A percentile compares a stretch with the other conserved stretches of the same genome.
Evolutionary conservation across 2,797 vertebrate species (phyloP).

Genomic region (Chaetodon trifasciatus): DNA sequence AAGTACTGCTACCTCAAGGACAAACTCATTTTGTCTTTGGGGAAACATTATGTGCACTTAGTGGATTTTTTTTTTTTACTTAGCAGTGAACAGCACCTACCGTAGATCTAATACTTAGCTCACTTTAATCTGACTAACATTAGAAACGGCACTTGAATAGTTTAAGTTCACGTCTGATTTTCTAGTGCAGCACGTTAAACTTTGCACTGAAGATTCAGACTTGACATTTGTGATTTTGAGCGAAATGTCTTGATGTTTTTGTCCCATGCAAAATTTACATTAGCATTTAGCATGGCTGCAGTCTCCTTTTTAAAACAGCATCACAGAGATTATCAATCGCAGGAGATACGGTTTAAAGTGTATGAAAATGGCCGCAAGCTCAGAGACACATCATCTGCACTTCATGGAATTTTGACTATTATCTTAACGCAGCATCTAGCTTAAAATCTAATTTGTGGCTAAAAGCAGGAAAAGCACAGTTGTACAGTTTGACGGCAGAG

Average conservation of each 20-base stretch:
- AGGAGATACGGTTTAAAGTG: not conserved
- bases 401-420: not conserved
- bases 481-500: not conserved
- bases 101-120: constrained; percentile 1
- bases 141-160: not conserved
- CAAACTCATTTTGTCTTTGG: constrained; percentile 6
- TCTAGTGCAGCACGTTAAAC: not conserved
- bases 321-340: not conserved
- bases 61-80: constrained; percentile 7
- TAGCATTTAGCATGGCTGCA: not conserved
- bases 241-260: not conserved
- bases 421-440: not conserved
- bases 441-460: not conserved
- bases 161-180: not conserved
- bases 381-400: not conserved
- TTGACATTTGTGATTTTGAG: not conserved
- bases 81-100: not conserved
- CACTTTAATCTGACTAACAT: constrained; percentile 4
- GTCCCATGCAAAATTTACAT: not conserved
- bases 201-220: not conserved
- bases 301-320: not conserved
- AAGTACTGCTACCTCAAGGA: constrained; percentile 11
- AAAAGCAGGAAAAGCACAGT: not conserved
- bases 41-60: not conserved
- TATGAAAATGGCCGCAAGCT: not conserved